Percentiles rank a stretch among this genome's conserved stretches.
These are phyloP conservation scores for Amphiprion percula DNA, from an alignment of 2,113 vertebrate genomes.

Conservation along the genomic window DNA sequence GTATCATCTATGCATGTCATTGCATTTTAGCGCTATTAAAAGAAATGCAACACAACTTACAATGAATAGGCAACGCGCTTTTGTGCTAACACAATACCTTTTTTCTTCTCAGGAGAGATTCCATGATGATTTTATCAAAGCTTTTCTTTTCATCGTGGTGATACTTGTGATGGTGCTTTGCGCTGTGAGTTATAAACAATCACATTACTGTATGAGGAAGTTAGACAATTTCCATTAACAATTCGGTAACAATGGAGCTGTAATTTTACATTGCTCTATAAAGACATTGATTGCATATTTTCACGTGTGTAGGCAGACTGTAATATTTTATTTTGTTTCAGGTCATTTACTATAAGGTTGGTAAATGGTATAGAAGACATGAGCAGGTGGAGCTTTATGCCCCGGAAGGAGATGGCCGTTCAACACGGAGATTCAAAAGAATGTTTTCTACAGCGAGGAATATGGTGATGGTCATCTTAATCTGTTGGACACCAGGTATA, in stretches of 20 bases:
- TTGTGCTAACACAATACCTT: background rate
- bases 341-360: conserved; percentile 83
- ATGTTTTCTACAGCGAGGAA: conserved; percentile 61
- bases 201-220: background rate
- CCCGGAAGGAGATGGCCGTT: conserved; percentile 64
- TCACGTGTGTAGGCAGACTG: background rate
- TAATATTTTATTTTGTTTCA: conserved; percentile 35
- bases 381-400: conserved; percentile 64
- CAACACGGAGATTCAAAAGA: conserved; percentile 55
- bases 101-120: conserved; percentile 52
- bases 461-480: conserved; percentile 84
- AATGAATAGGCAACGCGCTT: too few species aligned
- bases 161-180: conserved; percentile 79
- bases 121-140: conserved; percentile 59
- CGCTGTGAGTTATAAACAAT: conserved; percentile 72
- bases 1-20: background rate
- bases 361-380: conserved; percentile 74
- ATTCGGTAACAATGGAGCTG: background rate
- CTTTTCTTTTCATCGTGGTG: conserved; percentile 72
- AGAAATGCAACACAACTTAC: too few species aligned
- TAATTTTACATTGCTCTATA: background rate
- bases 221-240: background rate
- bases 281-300: background rate
- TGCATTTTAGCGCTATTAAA: too few species aligned
- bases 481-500: conserved; percentile 88